Evolutionary conservation across 2,888 invertebrate species (phyloP).

Genomic region (Tuberolachnus salignus): DNA sequence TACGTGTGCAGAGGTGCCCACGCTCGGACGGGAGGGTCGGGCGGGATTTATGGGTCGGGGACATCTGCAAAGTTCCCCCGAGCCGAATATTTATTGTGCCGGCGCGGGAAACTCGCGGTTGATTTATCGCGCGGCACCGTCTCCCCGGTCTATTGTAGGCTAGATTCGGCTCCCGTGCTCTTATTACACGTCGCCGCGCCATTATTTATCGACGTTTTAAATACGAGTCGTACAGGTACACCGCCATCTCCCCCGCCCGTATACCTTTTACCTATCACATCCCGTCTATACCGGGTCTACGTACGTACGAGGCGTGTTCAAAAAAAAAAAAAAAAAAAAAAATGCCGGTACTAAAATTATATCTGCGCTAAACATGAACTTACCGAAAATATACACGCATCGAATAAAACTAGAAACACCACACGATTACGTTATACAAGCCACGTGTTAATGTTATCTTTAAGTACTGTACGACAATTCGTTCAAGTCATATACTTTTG

Average conservation of each 20-base stretch:
- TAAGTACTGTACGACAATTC: too few relatives aligned
- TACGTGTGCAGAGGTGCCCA: neutral
- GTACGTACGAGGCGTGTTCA: too few relatives aligned
- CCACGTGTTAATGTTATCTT: too few relatives aligned
- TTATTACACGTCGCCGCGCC: conserved; percentile 37
- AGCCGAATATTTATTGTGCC: conserved; percentile 53
- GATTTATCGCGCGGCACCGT: conserved; percentile 27
- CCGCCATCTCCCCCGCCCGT: neutral
- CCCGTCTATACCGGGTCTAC: too few relatives aligned
- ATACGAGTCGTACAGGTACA: neutral
- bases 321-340: too few relatives aligned
- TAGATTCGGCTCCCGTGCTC: conserved; percentile 34
- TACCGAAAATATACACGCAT: too few relatives aligned
- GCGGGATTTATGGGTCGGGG: conserved; percentile 49
- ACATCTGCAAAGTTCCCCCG: conserved; percentile 49
- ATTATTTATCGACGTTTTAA: conserved; percentile 54
- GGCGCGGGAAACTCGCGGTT: conserved; percentile 43
- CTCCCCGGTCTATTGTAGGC: conserved; percentile 28
- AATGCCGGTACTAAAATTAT: too few relatives aligned
- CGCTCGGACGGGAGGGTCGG: conserved; percentile 33
- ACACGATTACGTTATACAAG: too few relatives aligned
- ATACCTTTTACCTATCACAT: too few relatives aligned
- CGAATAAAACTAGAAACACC: too few relatives aligned
- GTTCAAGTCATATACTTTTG: too few relatives aligned
- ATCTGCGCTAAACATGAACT: too few relatives aligned